Conservation (phyloP, 2,797 vertebrate species). For the Pteronotus mesoamericanus region DNA sequence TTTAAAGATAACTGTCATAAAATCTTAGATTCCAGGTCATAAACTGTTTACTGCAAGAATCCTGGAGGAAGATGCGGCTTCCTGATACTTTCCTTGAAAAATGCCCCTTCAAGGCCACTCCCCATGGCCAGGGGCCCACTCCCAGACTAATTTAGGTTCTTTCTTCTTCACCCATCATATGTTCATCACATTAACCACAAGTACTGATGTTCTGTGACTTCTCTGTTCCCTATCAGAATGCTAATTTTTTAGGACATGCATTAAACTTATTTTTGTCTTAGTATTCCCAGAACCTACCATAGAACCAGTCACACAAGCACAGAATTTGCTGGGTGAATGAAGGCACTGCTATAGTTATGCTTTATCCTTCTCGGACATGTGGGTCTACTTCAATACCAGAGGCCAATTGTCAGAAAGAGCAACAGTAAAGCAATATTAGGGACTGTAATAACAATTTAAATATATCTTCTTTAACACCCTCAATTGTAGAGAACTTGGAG, state of each 20-base stretch:
- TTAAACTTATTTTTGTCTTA: not conserved
- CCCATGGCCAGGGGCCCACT: not conserved
- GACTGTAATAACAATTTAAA: not conserved
- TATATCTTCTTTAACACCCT: not conserved
- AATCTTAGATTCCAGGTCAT: slow-evolving; percentile 21
- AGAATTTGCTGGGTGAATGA: not conserved
- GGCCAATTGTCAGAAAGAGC: not conserved
- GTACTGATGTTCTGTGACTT: not conserved
- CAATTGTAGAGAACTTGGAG: not conserved
- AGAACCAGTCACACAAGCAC: not conserved
- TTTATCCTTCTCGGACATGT: not conserved
- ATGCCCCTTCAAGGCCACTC: not conserved
- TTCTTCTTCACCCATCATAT: not conserved
- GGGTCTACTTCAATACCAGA: not conserved
- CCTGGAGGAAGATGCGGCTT: not conserved
- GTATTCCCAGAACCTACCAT: not conserved
- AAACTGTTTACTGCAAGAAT: not conserved
- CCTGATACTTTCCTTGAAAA: not conserved
- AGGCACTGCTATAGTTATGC: not conserved
- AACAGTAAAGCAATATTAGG: not conserved
- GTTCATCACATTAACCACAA: not conserved
- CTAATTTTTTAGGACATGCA: not conserved
- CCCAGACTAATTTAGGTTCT: not conserved
- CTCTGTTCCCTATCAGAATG: not conserved
- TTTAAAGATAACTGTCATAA: slow-evolving; percentile 55